phyloP scores from a whole-genome alignment of 2,888 invertebrate genomes.

The Leptinotarsa rubiginosa region DNA sequence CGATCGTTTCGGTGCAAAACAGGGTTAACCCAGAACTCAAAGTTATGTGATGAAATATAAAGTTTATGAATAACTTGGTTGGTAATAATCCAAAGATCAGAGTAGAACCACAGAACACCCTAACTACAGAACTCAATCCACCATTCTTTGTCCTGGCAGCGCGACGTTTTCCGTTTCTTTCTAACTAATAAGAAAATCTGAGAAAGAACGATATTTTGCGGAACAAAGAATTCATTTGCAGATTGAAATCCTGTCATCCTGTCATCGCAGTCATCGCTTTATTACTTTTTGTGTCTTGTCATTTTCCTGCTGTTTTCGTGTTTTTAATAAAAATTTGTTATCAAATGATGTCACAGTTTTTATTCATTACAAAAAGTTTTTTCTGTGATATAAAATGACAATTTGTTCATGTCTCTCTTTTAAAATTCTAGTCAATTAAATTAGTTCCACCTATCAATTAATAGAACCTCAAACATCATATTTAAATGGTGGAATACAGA shows the following conservation, averaged over 20 bases:
- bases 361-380: constrained; percentile 41
- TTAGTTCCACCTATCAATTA: constrained; percentile 27
- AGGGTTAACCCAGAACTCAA: no score
- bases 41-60: no score
- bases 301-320: constrained; percentile 19
- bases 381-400: constrained; percentile 39
- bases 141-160: no score
- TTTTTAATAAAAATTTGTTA: constrained; percentile 14
- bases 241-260: background rate
- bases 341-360: constrained; percentile 48
- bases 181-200: no score
- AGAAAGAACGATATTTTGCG: background rate
- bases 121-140: no score
- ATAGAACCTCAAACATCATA: constrained; percentile 35
- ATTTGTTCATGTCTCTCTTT: constrained; percentile 29
- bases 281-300: constrained; percentile 7
- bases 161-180: no score
- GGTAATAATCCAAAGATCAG: no score
- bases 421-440: constrained; percentile 55
- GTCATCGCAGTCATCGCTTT: no score
- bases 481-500: constrained; percentile 41
- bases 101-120: no score
- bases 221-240: background rate
- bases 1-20: no score
- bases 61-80: no score